phyloP scores from a whole-genome alignment of 92 coral and sea anemone species.

The Epizoanthus illoricatus region DNA sequence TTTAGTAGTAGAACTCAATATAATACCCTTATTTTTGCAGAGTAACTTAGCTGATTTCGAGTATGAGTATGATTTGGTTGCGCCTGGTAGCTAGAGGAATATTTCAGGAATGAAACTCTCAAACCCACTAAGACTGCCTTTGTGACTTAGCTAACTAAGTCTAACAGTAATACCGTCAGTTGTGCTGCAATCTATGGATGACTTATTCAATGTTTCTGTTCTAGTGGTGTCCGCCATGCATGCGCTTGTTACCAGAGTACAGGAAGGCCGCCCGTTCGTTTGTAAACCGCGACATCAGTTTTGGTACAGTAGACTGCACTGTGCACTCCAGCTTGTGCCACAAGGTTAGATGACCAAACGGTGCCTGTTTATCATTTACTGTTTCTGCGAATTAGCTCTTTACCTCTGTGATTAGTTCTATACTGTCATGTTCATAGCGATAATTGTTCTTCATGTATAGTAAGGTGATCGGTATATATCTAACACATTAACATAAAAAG shows the following conservation, averaged over 20 bases:
- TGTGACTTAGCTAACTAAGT: too few species aligned
- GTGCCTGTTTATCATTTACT: too few species aligned
- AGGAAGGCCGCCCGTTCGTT: conserved; percentile 95
- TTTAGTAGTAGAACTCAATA: too few species aligned
- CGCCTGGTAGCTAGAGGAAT: not conserved
- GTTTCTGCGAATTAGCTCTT: too few species aligned
- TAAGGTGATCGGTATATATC: not conserved
- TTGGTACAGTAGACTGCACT: conserved; percentile 98
- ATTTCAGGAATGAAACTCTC: not conserved
- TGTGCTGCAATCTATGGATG: not conserved
- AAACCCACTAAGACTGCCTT: not conserved
- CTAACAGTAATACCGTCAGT: not conserved
- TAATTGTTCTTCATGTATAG: too few species aligned
- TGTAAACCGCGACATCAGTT: conserved; percentile 70
- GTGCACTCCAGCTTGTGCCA: conserved; percentile 82
- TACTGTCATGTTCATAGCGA: too few species aligned
- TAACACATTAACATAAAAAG: too few species aligned
- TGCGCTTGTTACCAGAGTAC: conserved; percentile 91
- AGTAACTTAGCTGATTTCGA: too few species aligned
- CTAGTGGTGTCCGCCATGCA: conserved; percentile 99
- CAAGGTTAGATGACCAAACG: conserved; percentile 58
- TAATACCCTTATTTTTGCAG: too few species aligned
- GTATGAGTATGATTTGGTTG: not conserved
- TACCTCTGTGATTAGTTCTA: too few species aligned
- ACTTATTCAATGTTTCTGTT: not conserved